Conservation (phyloP, 2,888 invertebrate species). For the Ectropis crepuscularia region DNA sequence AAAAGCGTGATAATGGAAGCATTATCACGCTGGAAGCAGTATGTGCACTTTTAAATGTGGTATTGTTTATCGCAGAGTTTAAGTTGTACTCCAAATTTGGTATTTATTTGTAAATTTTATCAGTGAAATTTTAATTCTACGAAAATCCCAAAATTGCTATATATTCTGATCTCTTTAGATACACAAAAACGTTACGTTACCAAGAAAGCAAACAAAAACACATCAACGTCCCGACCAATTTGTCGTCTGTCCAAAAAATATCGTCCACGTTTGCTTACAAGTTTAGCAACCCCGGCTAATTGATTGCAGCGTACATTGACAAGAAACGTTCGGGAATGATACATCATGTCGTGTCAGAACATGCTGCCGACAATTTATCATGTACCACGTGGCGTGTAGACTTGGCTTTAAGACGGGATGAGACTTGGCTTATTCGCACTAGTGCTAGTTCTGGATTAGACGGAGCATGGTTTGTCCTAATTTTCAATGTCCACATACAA, state of each 20-base stretch:
- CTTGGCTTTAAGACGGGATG: conserved; percentile 34
- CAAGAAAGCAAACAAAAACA: neutral
- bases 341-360: conserved; percentile 79
- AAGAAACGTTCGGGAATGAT: conserved; percentile 76
- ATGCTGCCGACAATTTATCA: conserved; percentile 75
- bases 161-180: too few relatives aligned
- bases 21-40: too few relatives aligned
- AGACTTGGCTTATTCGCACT: neutral
- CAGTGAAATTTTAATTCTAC: too few relatives aligned
- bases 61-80: too few relatives aligned
- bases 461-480: too few relatives aligned
- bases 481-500: too few relatives aligned
- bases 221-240: conserved; percentile 17
- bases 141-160: too few relatives aligned
- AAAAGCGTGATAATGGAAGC: too few relatives aligned
- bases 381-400: conserved; percentile 41
- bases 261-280: conserved; percentile 11
- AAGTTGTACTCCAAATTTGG: too few relatives aligned
- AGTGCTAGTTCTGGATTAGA: conserved; percentile 5
- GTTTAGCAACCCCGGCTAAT: conserved; percentile 56
- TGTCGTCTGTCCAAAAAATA: conserved; percentile 19
- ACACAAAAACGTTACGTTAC: too few relatives aligned
- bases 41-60: too few relatives aligned
- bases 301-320: conserved; percentile 74
- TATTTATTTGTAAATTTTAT: too few relatives aligned